These are phyloP conservation scores for Monodelphis domestica DNA, from an alignment of 2,797 vertebrate species.

Conservation along the genomic window DNA sequence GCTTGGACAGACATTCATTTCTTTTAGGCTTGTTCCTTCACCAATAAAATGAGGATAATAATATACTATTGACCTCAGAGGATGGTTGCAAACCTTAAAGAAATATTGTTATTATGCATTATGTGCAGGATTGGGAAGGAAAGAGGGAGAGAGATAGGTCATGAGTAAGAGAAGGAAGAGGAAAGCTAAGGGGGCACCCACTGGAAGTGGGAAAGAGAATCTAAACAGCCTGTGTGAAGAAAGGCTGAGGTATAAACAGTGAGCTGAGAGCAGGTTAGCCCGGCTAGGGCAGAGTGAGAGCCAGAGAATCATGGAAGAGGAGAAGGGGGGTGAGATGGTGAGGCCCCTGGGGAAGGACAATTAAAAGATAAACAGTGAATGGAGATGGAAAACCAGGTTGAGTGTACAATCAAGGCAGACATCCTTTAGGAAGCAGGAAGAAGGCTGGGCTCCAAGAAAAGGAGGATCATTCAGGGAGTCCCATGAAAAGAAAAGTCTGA, in stretches of 20 bases:
- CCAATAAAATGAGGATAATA: neutral
- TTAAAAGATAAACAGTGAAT: neutral
- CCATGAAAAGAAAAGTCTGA: neutral
- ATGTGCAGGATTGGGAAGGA: neutral
- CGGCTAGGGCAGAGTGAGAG: neutral
- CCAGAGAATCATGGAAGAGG: neutral
- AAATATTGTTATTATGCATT: neutral
- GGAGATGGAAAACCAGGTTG: neutral
- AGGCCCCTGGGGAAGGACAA: neutral
- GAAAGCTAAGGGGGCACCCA: neutral
- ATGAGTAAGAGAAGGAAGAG: constrained; percentile 1
- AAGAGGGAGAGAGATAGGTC: neutral
- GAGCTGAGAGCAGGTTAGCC: neutral
- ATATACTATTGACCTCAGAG: neutral
- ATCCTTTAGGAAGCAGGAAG: constrained; percentile 12
- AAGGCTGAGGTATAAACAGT: neutral
- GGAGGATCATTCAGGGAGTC: neutral
- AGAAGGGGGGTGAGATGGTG: neutral
- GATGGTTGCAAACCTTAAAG: neutral
- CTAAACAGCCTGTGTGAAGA: neutral
- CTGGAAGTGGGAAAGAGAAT: neutral
- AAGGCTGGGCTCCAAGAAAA: neutral
- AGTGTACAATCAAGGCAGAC: neutral
- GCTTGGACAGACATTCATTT: neutral
- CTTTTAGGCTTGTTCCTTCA: neutral